These are phyloP conservation scores for Melanaphis sacchari DNA, from an alignment of 1,140 invertebrate species.

Conservation along the genomic window DNA sequence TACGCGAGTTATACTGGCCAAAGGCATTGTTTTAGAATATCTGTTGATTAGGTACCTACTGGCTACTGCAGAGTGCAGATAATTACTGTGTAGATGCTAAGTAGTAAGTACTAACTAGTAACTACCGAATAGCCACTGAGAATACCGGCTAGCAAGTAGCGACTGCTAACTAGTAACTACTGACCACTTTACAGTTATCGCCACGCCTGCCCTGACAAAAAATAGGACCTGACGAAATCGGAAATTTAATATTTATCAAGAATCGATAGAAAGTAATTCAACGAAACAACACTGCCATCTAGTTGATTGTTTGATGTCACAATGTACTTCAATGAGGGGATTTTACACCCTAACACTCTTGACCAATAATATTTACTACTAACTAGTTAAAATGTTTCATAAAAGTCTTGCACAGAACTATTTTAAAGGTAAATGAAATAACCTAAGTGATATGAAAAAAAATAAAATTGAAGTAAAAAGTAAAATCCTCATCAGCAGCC, in stretches of 20 bases:
- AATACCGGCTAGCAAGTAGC: too few species aligned
- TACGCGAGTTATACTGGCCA: slow-evolving; percentile 61
- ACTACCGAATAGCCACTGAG: too few species aligned
- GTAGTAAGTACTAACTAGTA: neutral
- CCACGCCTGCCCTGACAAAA: neutral
- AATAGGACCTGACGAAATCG: neutral
- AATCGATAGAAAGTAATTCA: slow-evolving; percentile 33
- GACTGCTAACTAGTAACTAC: neutral
- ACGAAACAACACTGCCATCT: slow-evolving; percentile 11
- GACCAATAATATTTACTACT: too few species aligned
- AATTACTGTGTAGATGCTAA: too few species aligned
- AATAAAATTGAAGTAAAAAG: too few species aligned
- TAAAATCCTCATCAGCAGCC: too few species aligned
- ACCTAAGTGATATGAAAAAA: too few species aligned
- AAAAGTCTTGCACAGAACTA: too few species aligned
- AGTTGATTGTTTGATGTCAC: neutral
- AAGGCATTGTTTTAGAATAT: slow-evolving; percentile 34
- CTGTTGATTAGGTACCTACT: neutral
- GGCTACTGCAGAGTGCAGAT: neutral
- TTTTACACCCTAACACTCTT: neutral
- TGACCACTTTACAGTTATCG: neutral
- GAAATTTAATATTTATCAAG: neutral
- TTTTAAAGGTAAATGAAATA: too few species aligned
- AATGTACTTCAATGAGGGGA: neutral
- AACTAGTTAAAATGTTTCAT: too few species aligned